Percentiles rank a stretch among this genome's conserved stretches.
phyloP scores from a whole-genome alignment of 2,888 invertebrate species.

The Plebejus anna region DNA sequence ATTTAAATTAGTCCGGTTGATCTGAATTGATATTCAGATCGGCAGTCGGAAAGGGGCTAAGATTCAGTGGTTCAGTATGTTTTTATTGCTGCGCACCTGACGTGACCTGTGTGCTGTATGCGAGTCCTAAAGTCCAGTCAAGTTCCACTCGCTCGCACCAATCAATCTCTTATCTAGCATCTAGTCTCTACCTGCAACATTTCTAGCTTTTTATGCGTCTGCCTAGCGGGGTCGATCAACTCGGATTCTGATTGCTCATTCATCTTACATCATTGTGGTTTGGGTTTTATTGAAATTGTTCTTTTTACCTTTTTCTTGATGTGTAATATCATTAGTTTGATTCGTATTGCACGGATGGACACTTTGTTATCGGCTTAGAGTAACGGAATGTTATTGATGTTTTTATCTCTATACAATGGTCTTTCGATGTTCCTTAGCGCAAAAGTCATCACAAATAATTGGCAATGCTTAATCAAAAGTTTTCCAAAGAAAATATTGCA shows the following conservation, averaged over 20 bases:
- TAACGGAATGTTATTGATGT: constrained; percentile 6
- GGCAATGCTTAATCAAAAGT: background rate
- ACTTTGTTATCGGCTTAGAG: constrained; percentile 31
- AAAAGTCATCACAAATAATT: constrained; percentile 6
- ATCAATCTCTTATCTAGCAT: constrained; percentile 74
- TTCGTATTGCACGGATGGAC: constrained; percentile 47
- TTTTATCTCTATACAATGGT: background rate
- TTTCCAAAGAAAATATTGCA: background rate
- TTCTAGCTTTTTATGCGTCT: constrained; percentile 77
- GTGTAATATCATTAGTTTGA: constrained; percentile 52
- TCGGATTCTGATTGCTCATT: constrained; percentile 74
- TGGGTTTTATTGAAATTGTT: constrained; percentile 50
- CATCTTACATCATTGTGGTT: constrained; percentile 76
- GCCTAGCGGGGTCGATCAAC: constrained; percentile 71
- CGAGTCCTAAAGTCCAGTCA: constrained; percentile 55
- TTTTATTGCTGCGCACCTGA: constrained; percentile 59
- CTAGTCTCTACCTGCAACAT: constrained; percentile 69
- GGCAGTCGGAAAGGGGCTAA: constrained; percentile 51
- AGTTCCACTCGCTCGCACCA: constrained; percentile 67
- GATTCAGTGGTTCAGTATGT: constrained; percentile 54
- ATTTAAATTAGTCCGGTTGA: constrained; percentile 46
- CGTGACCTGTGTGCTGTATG: constrained; percentile 65
- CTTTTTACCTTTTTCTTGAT: constrained; percentile 52
- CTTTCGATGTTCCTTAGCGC: background rate
- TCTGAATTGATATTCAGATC: constrained; percentile 52